Percentiles rank a stretch among this genome's conserved stretches.
These are phyloP conservation scores for Dendrolimus houi DNA, from an alignment of 2,888 invertebrate species.

Conservation along the genomic window DNA sequence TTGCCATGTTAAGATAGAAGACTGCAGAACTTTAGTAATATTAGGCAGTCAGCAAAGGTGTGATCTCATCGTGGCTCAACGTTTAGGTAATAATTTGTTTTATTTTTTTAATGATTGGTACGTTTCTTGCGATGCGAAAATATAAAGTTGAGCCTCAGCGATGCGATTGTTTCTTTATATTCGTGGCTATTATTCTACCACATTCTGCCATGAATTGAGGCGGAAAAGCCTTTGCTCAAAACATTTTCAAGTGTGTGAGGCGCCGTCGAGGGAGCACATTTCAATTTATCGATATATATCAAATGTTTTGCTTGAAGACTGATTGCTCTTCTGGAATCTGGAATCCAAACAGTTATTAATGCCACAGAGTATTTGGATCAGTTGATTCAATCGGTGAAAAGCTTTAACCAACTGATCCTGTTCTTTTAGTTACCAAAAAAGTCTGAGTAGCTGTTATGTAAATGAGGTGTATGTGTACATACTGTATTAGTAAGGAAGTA, in stretches of 20 bases:
- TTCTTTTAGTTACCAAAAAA: conserved; percentile 27
- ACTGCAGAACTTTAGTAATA: conserved; percentile 16
- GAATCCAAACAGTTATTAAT: too few relatives aligned
- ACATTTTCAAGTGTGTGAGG: too few relatives aligned
- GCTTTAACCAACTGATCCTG: conserved; percentile 28
- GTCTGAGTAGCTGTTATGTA: conserved; percentile 18
- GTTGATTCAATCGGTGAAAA: conserved; percentile 9
- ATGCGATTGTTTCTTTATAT: conserved; percentile 41
- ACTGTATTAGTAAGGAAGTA: conserved; percentile 13
- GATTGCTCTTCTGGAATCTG: too few relatives aligned
- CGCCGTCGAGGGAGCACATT: too few relatives aligned
- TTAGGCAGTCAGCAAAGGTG: conserved; percentile 12
- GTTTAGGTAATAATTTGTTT: conserved; percentile 31
- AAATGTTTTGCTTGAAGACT: neutral
- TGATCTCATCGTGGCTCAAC: conserved; percentile 25
- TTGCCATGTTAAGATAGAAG: conserved; percentile 30
- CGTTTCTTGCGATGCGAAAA: conserved; percentile 38
- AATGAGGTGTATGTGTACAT: conserved; percentile 11
- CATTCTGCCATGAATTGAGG: too few relatives aligned
- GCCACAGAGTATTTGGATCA: too few relatives aligned
- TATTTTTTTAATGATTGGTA: conserved; percentile 10
- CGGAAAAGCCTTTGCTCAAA: too few relatives aligned
- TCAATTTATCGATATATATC: neutral
- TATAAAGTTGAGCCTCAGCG: conserved; percentile 27
- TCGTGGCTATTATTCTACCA: neutral